Percentiles rank a stretch among this genome's conserved stretches.
Evolutionary conservation across 2,888 invertebrate genomes (phyloP).

Genomic region (Aspidiotus destructor): DNA sequence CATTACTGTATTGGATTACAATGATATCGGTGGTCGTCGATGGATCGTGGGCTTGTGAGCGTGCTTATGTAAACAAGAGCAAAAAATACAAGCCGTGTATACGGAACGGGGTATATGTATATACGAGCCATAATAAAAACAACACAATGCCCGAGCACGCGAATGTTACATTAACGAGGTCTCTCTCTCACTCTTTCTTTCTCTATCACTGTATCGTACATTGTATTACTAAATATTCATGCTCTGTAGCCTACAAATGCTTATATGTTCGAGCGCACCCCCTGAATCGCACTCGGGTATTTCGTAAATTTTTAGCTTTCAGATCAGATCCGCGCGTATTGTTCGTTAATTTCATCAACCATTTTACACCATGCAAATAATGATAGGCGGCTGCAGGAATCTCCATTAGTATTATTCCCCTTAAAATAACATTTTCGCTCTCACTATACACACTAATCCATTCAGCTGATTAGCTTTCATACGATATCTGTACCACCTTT

Average conservation of each 20-base stretch:
- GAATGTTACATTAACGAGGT: constrained; percentile 25
- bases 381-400: constrained; percentile 27
- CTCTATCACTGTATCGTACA: too few species aligned
- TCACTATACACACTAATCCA: neutral
- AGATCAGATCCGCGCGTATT: constrained; percentile 26
- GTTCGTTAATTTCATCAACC: constrained; percentile 32
- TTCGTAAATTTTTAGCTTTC: constrained; percentile 25
- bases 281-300: constrained; percentile 3
- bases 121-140: constrained; percentile 13
- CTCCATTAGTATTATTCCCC: constrained; percentile 29
- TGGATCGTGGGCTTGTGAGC: constrained; percentile 1
- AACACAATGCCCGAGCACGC: constrained; percentile 17
- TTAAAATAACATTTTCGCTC: constrained; percentile 7
- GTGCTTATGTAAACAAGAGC: neutral
- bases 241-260: too few species aligned
- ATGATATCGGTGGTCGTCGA: constrained; percentile 32
- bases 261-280: too few species aligned
- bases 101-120: neutral
- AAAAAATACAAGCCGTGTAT: neutral
- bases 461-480: constrained; percentile 21
- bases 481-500: neutral
- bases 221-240: too few species aligned
- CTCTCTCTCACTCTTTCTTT: neutral
- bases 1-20: constrained; percentile 32
- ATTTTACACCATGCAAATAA: constrained; percentile 33